Percentiles rank a stretch among this genome's conserved stretches.
phyloP scores from a whole-genome alignment of 2,888 invertebrate species.

The Dorcus parallelipipedus region DNA sequence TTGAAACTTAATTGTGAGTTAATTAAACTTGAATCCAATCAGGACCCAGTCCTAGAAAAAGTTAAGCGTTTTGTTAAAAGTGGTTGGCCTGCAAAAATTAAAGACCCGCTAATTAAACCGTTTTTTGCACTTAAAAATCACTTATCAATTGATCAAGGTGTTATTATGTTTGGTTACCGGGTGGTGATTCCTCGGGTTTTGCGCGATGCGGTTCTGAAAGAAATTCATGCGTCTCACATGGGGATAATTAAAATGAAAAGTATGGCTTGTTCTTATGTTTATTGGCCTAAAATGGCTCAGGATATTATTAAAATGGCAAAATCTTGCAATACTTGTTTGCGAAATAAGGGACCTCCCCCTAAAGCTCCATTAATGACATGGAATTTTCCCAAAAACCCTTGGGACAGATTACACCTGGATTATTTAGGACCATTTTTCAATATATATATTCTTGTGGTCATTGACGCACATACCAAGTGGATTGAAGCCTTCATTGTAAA shows the following conservation, averaged over 20 bases:
- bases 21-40: background rate
- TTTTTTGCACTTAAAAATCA: background rate
- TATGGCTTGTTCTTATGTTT: slow-evolving; percentile 16
- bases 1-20: background rate
- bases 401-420: slow-evolving; percentile 31
- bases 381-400: slow-evolving; percentile 21
- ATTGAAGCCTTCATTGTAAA: slow-evolving; percentile 24
- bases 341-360: slow-evolving; percentile 1
- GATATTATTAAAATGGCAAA: slow-evolving; percentile 13
- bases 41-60: background rate
- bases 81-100: background rate
- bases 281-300: slow-evolving; percentile 10
- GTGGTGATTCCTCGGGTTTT: slow-evolving; percentile 6
- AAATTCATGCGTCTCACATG: slow-evolving; percentile 12
- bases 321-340: slow-evolving; percentile 6
- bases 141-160: background rate
- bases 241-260: slow-evolving; percentile 14
- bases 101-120: background rate
- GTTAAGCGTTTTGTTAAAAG: background rate
- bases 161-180: background rate
- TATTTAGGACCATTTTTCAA: slow-evolving; percentile 25
- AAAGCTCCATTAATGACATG: slow-evolving; percentile 4
- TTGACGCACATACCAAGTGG: slow-evolving; percentile 28
- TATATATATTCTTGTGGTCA: slow-evolving; percentile 19
- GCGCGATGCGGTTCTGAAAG: slow-evolving; percentile 3